phyloP scores from a whole-genome alignment of 2,797 vertebrate genomes.

The Aplochiton taeniatus region DNA sequence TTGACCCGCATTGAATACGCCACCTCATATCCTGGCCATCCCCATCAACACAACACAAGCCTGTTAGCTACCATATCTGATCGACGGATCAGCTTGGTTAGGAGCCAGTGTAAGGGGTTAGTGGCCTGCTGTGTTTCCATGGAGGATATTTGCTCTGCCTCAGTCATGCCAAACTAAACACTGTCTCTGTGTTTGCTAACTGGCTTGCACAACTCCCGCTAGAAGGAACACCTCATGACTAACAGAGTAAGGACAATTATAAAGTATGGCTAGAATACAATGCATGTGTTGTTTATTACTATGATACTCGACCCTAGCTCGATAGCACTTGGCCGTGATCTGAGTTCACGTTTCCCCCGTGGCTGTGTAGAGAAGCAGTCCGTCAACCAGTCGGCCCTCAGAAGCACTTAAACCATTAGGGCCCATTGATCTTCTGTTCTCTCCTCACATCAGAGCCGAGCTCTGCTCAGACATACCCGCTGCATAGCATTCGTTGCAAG shows the following conservation, averaged over 20 bases:
- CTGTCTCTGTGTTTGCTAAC: not conserved
- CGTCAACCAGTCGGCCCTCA: slow-evolving; percentile 9
- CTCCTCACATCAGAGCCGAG: slow-evolving; percentile 8
- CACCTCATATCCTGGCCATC: slow-evolving; percentile 7
- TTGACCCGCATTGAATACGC: slow-evolving; percentile 22
- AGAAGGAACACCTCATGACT: too few relatives aligned
- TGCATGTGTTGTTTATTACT: not conserved
- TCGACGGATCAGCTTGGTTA: not conserved
- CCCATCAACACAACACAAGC: not conserved
- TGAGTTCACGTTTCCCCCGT: not conserved
- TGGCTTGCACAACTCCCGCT: too few relatives aligned
- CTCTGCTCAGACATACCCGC: slow-evolving; percentile 6
- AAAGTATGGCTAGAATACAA: too few relatives aligned
- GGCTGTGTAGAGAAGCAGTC: not conserved
- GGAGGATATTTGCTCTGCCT: slow-evolving; percentile 9
- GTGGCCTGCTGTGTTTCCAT: not conserved
- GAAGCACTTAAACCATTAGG: slow-evolving; percentile 52
- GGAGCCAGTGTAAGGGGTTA: not conserved
- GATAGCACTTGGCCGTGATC: not conserved
- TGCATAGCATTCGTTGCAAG: slow-evolving; percentile 2
- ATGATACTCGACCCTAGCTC: not conserved
- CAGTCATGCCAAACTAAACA: not conserved
- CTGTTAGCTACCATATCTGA: not conserved
- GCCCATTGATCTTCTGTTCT: slow-evolving; percentile 45
- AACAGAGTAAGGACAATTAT: too few relatives aligned